phyloP scores from a whole-genome alignment of 64 coral and sea anemone species.

The Actinia equina region DNA sequence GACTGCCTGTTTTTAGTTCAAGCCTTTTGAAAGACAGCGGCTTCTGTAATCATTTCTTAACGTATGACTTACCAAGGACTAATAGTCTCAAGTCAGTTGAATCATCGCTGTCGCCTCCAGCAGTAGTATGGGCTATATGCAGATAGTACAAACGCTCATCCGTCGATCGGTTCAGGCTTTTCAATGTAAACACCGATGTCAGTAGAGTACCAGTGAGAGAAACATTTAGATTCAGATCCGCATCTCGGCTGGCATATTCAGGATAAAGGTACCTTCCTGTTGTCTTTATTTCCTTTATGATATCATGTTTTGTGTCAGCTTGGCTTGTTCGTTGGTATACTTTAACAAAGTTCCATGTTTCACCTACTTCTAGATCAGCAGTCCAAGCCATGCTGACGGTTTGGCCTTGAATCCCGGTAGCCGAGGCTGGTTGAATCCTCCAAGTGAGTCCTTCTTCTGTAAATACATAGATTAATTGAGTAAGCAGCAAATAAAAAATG shows the following conservation, averaged over 20 bases:
- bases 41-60: too few species aligned
- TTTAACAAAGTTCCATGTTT: background rate
- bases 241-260: background rate
- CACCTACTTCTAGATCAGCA: background rate
- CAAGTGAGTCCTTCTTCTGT: background rate
- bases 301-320: background rate
- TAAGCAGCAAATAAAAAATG: too few species aligned
- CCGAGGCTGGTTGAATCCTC: background rate
- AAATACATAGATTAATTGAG: too few species aligned
- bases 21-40: background rate
- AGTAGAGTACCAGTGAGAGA: background rate
- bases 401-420: background rate
- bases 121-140: background rate
- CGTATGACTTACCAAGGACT: background rate
- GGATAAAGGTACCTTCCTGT: too few species aligned
- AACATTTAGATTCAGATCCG: background rate
- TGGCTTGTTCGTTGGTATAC: background rate
- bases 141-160: background rate
- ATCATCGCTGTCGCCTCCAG: background rate
- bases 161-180: background rate
- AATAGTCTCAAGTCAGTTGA: background rate
- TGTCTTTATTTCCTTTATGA: too few species aligned
- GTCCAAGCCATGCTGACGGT: background rate
- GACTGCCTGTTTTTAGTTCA: too few species aligned
- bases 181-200: background rate